Percentiles rank a stretch among this genome's conserved stretches.
Conservation (phyloP, 2,113 vertebrate species). For the Alligator sinensis region DNA sequence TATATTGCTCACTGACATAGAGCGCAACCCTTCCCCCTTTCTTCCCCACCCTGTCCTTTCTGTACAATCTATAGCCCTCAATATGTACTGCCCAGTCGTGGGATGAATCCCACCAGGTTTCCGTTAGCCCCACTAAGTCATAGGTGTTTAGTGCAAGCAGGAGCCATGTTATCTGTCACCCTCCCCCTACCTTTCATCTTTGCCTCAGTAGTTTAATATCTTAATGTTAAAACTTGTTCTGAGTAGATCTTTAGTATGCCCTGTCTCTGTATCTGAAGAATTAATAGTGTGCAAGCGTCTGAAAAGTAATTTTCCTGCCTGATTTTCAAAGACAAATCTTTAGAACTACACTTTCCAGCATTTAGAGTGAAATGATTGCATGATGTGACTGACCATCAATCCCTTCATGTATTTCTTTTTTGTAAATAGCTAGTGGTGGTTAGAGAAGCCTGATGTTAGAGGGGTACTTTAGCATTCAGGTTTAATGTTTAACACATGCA, state of each 20-base stretch:
- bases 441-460: not conserved
- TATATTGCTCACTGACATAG: too few species aligned
- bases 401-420: not conserved
- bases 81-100: too few species aligned
- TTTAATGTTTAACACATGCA: not conserved
- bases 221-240: not conserved
- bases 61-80: too few species aligned
- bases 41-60: too few species aligned
- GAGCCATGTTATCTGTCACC: not conserved
- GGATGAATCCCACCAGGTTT: too few species aligned
- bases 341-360: not conserved
- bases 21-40: too few species aligned
- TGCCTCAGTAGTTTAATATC: not conserved
- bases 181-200: not conserved
- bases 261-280: not conserved
- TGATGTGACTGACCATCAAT: not conserved
- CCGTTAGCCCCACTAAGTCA: too few species aligned
- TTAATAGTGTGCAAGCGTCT: not conserved
- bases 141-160: too few species aligned
- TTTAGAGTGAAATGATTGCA: not conserved
- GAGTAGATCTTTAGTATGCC: not conserved
- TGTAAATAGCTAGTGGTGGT: not conserved
- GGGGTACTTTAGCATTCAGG: not conserved
- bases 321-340: not conserved
- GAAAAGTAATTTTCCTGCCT: not conserved